Conservation (phyloP, 2,113 vertebrate species). For the Lethenteron reissneri region DNA sequence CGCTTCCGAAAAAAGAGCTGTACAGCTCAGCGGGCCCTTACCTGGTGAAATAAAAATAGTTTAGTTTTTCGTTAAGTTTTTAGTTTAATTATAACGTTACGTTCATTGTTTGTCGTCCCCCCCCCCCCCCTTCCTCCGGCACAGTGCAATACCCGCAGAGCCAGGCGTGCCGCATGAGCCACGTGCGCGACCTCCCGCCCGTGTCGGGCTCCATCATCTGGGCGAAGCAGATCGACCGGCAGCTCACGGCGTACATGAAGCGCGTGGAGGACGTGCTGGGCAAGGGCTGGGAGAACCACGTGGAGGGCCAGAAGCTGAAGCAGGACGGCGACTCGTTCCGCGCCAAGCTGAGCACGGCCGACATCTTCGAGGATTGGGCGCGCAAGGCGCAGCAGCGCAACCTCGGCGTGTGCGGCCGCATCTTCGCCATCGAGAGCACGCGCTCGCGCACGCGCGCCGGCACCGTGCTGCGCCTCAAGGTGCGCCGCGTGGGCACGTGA, state of each 20-base stretch:
- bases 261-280: constrained; percentile 89
- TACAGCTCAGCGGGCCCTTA: too few relatives aligned
- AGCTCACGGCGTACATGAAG: constrained; percentile 96
- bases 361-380: constrained; percentile 97
- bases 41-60: too few relatives aligned
- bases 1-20: too few relatives aligned
- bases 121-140: not conserved
- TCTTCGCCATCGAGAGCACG: constrained; percentile 83
- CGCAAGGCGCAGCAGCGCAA: constrained; percentile 95
- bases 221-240: constrained; percentile 95
- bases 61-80: too few relatives aligned
- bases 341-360: constrained; percentile 93
- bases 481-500: not conserved
- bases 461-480: constrained; percentile 71
- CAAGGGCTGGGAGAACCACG: constrained; percentile 96
- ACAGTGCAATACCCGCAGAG: constrained; percentile 85
- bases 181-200: constrained; percentile 71
- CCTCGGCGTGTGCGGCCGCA: constrained; percentile 79
- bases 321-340: constrained; percentile 96
- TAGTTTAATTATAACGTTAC: too few relatives aligned
- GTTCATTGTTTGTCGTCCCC: too few relatives aligned
- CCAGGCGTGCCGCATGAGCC: constrained; percentile 95
- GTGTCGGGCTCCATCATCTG: constrained; percentile 96
- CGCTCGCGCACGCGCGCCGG: constrained; percentile 63
- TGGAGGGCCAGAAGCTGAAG: constrained; percentile 91